A percentile compares a stretch with the other conserved stretches of the same genome.
phyloP scores from a whole-genome alignment of 2,113 vertebrate genomes.

The Cheilinus undulatus region DNA sequence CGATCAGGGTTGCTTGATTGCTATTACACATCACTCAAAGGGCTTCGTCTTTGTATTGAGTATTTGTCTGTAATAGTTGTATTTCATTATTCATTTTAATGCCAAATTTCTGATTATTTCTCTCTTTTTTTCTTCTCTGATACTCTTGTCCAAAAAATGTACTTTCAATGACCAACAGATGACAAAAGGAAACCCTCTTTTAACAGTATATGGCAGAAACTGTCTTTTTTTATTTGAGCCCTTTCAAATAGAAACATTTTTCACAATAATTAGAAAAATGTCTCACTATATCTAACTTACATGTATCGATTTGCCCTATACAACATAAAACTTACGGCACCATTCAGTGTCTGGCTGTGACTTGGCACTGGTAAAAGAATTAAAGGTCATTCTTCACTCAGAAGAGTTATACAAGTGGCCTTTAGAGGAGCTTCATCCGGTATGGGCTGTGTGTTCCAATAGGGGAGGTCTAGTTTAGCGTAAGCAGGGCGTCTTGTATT shows the following conservation, averaged over 20 bases:
- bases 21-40: too few species aligned
- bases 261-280: background rate
- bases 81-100: too few species aligned
- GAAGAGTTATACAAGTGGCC: constrained; percentile 78
- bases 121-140: too few species aligned
- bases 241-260: background rate
- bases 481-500: constrained; percentile 52
- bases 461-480: constrained; percentile 42
- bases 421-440: constrained; percentile 75
- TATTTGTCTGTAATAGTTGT: too few species aligned
- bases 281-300: constrained; percentile 16
- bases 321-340: constrained; percentile 59
- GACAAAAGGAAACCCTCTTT: too few species aligned
- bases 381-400: constrained; percentile 77
- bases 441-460: constrained; percentile 50
- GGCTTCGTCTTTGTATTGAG: too few species aligned
- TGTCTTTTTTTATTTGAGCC: background rate
- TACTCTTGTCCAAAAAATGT: too few species aligned
- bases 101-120: too few species aligned
- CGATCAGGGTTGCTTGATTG: too few species aligned
- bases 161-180: too few species aligned
- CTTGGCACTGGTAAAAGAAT: constrained; percentile 44
- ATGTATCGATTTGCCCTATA: constrained; percentile 12
- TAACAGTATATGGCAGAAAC: background rate
- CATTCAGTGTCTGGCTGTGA: constrained; percentile 41